Base-by-base conservation (phyloP, 2,888 invertebrate genomes). In the Microplitis deprimator region DNA sequence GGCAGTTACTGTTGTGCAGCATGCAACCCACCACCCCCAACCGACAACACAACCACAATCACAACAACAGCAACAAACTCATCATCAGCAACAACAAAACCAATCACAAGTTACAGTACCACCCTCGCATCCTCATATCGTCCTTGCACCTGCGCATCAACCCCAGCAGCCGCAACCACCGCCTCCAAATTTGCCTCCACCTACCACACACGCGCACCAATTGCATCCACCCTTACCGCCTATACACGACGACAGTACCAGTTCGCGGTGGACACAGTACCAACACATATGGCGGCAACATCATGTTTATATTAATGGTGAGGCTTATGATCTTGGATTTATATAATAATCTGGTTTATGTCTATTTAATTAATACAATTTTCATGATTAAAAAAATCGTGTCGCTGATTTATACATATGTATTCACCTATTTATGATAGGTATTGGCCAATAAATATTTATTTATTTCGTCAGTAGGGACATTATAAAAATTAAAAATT, bases 211-310 rank as follows among this genome's bases (percentile, higher is more conserved):
- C 87, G 93, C 93, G 82, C 93, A 93, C 85, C 92, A 93, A 86
- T 92, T 93, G 77, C 93, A 93, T 90, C 91, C 93, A 83, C 93
- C 93, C 86, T 91, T 93, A 89, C 92, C 91, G 82, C 92, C 92
- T 84, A 91, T 92, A 77, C 92, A 92, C 87, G 93, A 92, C 85
- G 93, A 92, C 88, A 93, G 91, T 89, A 92, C 92, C 87, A 90
- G 85, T 83, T 90, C 90, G 17, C 82, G 92, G 79, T 95, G 94
- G 94, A 92, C 92, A 84, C 95, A 95, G 91, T 95, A 95, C 89
- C 93, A 93, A 84, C 95, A 95, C 90, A 92, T 95, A 83, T 95
- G 95, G 95, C 91, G 95, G 85, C 95, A 95, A 90, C 95, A 91
- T 81, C 91, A 95, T 89, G 94, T 94, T 89, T 94, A 94, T 89